phyloP scores from a whole-genome alignment of 2,888 invertebrate species.

The Papilio demoleus region DNA sequence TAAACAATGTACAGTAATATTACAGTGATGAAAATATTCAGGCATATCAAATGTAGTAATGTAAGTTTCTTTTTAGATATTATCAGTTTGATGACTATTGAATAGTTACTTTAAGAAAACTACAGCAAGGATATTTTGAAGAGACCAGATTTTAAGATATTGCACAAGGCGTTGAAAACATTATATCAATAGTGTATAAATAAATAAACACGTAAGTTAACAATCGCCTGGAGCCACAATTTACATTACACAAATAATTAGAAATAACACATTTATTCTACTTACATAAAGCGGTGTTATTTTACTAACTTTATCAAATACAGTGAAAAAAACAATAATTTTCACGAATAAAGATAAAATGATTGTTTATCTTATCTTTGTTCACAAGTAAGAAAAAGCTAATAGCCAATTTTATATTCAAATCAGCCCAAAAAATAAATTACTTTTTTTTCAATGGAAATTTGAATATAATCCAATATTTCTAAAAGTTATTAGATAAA shows the following conservation, averaged over 20 bases:
- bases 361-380: slow-evolving; percentile 29
- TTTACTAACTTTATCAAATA: not conserved
- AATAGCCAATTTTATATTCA: not conserved
- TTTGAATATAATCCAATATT: not conserved
- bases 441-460: not conserved
- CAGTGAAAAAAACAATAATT: not conserved
- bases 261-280: not conserved
- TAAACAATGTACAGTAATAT: not conserved
- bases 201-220: not conserved
- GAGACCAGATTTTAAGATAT: too few species aligned
- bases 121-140: too few species aligned
- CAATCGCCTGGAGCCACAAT: too few species aligned
- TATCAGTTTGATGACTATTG: too few species aligned
- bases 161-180: too few species aligned
- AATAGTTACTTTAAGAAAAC: too few species aligned
- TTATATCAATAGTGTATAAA: too few species aligned
- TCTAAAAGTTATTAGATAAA: not conserved
- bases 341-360: slow-evolving; percentile 2
- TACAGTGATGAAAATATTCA: too few species aligned
- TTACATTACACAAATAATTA: too few species aligned
- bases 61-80: too few species aligned
- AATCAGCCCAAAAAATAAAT: not conserved
- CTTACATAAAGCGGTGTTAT: slow-evolving; percentile 2
- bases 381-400: not conserved
- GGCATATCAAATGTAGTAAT: too few species aligned